Base-by-base conservation (phyloP, 1,140 invertebrate genomes). In the Melitaea cinxia region DNA sequence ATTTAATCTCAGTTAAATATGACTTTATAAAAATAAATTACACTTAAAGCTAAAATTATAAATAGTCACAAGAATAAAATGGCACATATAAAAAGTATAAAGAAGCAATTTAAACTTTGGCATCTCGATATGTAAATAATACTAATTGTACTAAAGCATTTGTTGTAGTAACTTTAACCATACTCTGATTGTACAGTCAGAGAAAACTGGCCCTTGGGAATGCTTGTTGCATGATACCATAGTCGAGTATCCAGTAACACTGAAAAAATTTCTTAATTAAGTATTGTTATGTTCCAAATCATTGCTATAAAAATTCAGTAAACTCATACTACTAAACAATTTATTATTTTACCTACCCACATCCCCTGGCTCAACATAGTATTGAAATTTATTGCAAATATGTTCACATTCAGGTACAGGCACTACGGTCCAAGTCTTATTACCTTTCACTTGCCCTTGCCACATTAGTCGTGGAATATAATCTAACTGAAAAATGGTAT, bases 171-270 rank as follows among this genome's bases (percentile, higher is more conserved):
- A 50, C 12, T 55, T 93, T 91, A 96, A 70, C 97, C 97, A 85
- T 97, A 99, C 85, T 98, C 98, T 0, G 97, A 98, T 67, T 97
- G 97, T 57, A 98, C 94, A 6, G 97, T 97, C 15, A 98, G 92
- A 78, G 97, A 98, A 73, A 98, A 95, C 72, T 96, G 94, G n/a
- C 94, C 93, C 58, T 96, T 95, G 47, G 96, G 93, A 49, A 98
- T 96, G 59, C 92, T 93, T 35, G 97, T 99, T 28, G 95, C 94
- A 91, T 98, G 97, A 87, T 97, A 98, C 97, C 98, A 99, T 64
- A 96, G 93, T 78, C 98, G 94, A 0, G 97, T 98, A 85, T 99
- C 97, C 64, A 99, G 86, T 45, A 97, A 88, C 61, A 97, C 94
- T 94, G 93, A 68, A 93, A 69, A 80, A 77, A 68, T 59, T 17